These are phyloP conservation scores for Lacerta agilis DNA, from an alignment of 2,797 vertebrate species.

Conservation along the genomic window DNA sequence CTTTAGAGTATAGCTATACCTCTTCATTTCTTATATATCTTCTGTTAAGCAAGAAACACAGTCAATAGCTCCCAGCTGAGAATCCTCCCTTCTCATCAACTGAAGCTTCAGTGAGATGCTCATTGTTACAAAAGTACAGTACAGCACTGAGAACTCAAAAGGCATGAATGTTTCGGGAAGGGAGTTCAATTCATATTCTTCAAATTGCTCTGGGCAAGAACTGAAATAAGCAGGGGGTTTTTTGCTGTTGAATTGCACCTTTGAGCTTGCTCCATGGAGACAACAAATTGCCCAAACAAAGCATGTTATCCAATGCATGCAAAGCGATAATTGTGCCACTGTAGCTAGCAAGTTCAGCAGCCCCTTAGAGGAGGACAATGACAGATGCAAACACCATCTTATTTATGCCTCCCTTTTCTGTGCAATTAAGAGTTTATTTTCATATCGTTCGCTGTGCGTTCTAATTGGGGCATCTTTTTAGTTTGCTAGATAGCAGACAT, in stretches of 20 bases:
- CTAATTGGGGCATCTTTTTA: slow-evolving; percentile 15
- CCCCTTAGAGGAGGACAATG: slow-evolving; percentile 52
- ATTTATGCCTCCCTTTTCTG: slow-evolving; percentile 43
- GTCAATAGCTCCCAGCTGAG: neutral
- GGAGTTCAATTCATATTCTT: slow-evolving; percentile 31
- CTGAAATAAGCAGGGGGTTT: slow-evolving; percentile 60
- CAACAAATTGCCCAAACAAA: slow-evolving; percentile 58
- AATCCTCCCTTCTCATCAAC: slow-evolving; percentile 35
- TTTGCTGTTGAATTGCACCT: slow-evolving; percentile 50
- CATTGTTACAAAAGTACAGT: neutral
- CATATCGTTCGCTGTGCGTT: slow-evolving; percentile 20
- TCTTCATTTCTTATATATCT: neutral
- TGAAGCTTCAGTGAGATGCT: slow-evolving; percentile 39
- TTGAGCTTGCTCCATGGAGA: slow-evolving; percentile 47
- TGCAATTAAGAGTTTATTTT: slow-evolving; percentile 20
- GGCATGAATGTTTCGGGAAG: slow-evolving; percentile 21
- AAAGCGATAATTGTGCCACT: slow-evolving; percentile 57
- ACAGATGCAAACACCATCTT: slow-evolving; percentile 52
- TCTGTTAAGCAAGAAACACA: neutral
- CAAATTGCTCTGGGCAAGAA: slow-evolving; percentile 36
- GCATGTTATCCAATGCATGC: slow-evolving; percentile 48
- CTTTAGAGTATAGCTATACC: neutral
- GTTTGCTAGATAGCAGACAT: slow-evolving; percentile 1
- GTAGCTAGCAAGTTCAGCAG: slow-evolving; percentile 62
- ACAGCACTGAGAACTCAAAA: slow-evolving; percentile 1